Evolutionary conservation across 2,888 invertebrate genomes (phyloP).

Genomic region (Allolobophora icterica): DNA sequence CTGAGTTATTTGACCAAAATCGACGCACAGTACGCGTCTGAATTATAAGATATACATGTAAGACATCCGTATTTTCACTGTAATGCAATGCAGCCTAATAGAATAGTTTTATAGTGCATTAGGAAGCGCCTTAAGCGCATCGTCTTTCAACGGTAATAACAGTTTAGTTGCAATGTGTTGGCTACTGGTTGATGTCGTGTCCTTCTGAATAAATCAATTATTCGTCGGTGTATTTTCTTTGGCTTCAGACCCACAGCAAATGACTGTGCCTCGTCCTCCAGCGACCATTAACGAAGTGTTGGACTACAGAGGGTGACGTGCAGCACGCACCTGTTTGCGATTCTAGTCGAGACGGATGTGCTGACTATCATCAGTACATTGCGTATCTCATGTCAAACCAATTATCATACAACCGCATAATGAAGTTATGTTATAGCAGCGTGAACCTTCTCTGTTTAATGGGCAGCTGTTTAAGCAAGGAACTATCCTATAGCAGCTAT

Average conservation of each 20-base stretch:
- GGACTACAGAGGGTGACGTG: background rate
- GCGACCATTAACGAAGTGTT: background rate
- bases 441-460: background rate
- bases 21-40: background rate
- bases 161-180: background rate
- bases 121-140: background rate
- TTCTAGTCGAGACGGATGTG: background rate
- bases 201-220: background rate
- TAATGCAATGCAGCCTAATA: background rate
- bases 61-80: background rate
- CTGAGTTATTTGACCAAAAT: background rate
- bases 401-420: background rate
- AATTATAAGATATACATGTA: background rate
- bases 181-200: background rate
- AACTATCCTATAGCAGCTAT: background rate
- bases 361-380: background rate
- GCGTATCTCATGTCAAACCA: background rate
- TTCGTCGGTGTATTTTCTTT: background rate
- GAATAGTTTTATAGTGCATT: constrained; percentile 6
- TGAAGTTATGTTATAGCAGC: background rate
- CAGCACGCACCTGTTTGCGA: background rate
- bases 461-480: background rate
- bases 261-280: background rate
- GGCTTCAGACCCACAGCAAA: background rate
- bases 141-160: background rate